Evolutionary conservation across 2,888 invertebrate species (phyloP).

Genomic region (Orthosia cruda): DNA sequence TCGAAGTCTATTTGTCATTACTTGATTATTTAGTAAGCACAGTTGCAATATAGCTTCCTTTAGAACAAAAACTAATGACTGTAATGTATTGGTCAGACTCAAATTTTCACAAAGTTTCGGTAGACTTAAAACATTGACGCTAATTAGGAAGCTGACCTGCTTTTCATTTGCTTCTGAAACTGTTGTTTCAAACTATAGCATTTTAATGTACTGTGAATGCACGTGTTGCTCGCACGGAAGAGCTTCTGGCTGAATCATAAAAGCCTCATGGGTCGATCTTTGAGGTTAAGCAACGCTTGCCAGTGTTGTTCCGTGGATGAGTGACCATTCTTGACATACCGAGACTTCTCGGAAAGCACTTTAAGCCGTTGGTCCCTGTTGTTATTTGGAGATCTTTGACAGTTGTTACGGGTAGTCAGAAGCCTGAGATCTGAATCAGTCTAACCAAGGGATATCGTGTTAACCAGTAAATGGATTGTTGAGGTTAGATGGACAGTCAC

Average conservation of each 20-base stretch:
- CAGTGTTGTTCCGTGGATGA: too few species aligned
- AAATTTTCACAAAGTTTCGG: constrained; percentile 21
- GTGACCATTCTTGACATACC: too few species aligned
- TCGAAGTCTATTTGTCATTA: constrained; percentile 43
- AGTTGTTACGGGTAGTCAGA: too few species aligned
- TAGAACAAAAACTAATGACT: constrained; percentile 36
- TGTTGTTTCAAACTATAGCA: neutral
- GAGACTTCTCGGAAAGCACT: too few species aligned
- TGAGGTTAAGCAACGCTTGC: too few species aligned
- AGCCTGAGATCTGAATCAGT: neutral
- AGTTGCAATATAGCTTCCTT: constrained; percentile 21
- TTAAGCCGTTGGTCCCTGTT: neutral
- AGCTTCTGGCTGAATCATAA: too few species aligned
- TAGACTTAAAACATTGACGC: constrained; percentile 8
- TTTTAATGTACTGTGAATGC: neutral
- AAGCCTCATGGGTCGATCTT: too few species aligned
- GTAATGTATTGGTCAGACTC: constrained; percentile 27
- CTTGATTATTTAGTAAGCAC: constrained; percentile 25
- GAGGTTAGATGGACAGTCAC: too few species aligned
- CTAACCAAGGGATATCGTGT: neutral
- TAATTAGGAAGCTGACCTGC: constrained; percentile 26
- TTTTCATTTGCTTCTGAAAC: constrained; percentile 27
- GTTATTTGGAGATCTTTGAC: neutral
- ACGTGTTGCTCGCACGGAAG: too few species aligned
- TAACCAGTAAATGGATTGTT: neutral